Conservation (phyloP, 2,797 vertebrate genomes). For the Myotis pilosus region DNA sequence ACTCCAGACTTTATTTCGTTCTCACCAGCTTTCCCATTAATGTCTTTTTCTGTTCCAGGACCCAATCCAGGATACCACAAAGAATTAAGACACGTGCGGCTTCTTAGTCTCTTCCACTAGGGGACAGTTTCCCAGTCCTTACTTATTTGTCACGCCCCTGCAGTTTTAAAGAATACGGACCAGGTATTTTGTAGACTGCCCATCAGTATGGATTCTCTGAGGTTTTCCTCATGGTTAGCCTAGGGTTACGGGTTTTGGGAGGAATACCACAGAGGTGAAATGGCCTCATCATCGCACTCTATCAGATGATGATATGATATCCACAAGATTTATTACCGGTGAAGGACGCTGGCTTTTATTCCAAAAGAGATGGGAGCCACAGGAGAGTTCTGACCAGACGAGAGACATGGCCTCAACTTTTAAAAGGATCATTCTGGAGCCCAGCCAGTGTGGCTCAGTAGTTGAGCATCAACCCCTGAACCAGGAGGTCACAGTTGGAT, state of each 20-base stretch:
- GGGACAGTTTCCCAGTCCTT: not conserved
- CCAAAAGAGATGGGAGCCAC: not conserved
- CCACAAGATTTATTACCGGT: not conserved
- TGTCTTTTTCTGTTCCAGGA: not conserved
- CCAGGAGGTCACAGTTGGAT: too few species aligned
- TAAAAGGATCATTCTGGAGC: slow-evolving; percentile 8
- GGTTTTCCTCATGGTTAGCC: not conserved
- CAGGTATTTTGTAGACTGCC: not conserved
- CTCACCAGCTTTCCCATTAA: not conserved
- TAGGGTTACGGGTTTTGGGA: not conserved
- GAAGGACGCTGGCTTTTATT: slow-evolving; percentile 1
- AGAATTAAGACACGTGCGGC: not conserved
- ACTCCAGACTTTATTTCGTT: not conserved
- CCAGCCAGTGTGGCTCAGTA: too few species aligned
- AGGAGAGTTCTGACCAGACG: not conserved
- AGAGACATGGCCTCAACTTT: not conserved
- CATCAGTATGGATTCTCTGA: not conserved
- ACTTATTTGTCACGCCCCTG: not conserved
- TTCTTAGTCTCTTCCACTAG: not conserved
- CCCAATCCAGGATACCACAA: not conserved
- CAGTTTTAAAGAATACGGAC: not conserved
- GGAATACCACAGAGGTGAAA: not conserved
- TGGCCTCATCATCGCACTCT: not conserved
- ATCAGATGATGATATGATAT: not conserved
- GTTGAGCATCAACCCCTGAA: too few species aligned